These are phyloP conservation scores for Eurytemora carolleeae DNA, from an alignment of 1,140 invertebrate species.

Conservation along the genomic window DNA sequence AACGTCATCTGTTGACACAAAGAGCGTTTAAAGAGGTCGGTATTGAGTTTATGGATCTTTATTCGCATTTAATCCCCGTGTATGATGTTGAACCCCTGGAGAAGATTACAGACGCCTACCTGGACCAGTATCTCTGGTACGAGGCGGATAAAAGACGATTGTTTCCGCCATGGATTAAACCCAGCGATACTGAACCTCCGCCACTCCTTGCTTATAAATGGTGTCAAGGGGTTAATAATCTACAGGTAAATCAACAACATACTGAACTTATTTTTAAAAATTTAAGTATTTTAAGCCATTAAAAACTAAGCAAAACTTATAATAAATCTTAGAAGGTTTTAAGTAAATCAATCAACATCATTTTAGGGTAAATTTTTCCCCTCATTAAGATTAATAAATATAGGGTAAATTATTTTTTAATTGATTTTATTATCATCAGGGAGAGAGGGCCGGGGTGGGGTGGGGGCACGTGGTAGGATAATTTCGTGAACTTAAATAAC, in stretches of 20 bases:
- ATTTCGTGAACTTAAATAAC: too few species aligned
- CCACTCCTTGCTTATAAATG: constrained; percentile 95
- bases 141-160: constrained; percentile 92
- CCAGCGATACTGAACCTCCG: constrained; percentile 92
- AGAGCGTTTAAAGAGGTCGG: constrained; percentile 95
- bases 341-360: background rate
- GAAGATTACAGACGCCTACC: constrained; percentile 98
- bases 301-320: too few species aligned
- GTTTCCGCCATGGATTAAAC: constrained; percentile 98
- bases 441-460: too few species aligned
- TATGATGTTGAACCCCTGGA: constrained; percentile 98
- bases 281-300: too few species aligned
- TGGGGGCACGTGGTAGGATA: too few species aligned
- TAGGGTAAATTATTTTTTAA: too few species aligned
- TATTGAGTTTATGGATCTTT: constrained; percentile 99
- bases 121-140: constrained; percentile 99
- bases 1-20: constrained; percentile 94
- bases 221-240: constrained; percentile 56
- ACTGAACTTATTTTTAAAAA: background rate
- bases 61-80: constrained; percentile 93
- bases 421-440: too few species aligned
- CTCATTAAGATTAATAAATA: too few species aligned
- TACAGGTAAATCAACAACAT: constrained; percentile 9
- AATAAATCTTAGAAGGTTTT: too few species aligned
- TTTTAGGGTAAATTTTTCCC: constrained; percentile 9